Base-by-base conservation (phyloP, 2,888 invertebrate genomes). In the Eupsilia transversa region DNA sequence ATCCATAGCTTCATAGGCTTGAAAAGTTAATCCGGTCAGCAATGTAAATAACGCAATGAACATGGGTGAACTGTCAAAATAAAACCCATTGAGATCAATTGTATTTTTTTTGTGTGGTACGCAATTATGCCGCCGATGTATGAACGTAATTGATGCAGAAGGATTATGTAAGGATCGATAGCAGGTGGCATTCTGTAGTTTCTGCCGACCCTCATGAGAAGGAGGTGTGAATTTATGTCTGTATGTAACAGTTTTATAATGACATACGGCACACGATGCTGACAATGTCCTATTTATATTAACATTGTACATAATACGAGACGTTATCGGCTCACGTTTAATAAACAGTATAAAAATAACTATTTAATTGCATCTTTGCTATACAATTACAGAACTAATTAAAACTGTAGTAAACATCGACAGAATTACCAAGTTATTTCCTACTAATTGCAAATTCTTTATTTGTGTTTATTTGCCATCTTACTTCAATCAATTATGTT, bases 301-400 rank as follows among this genome's bases (percentile, higher is more conserved):
- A 38, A 56, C 27, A 65, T 33, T 60, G 46, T 60, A 33, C 43
- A n/a, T 33, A 38, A n/a, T 33, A 38, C 35, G 38, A 46, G 38
- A 35, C 46, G 1, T 23, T 80, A 77, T 77, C 77, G 35, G 27
- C 30, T 43, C 56, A 43, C 54, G n/a, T 59, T 75, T n/a, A 63
- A 59, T 79, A 75, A 74, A 14, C 52, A 33, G 17, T 41, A 10
- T 49, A 60, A 35, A 77, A 66, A 80, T 77, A 74, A 43, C 46
- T 35, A n/a, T 57, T 79, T 43, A 43, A 67, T 68, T 27, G 27
- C 35, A 35, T 10, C 33, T 65, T 70, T 63, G 46, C 57, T 66
- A 63, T 17, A n/a, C 43, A 71, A 77, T 66, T 64, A 54, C 1
- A 10, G 20, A 41, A 30, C 46, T 38, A 33, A 76, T 72, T 72